Conservation (phyloP, 2,113 vertebrate genomes). For the Lucifuga dentata region DNA sequence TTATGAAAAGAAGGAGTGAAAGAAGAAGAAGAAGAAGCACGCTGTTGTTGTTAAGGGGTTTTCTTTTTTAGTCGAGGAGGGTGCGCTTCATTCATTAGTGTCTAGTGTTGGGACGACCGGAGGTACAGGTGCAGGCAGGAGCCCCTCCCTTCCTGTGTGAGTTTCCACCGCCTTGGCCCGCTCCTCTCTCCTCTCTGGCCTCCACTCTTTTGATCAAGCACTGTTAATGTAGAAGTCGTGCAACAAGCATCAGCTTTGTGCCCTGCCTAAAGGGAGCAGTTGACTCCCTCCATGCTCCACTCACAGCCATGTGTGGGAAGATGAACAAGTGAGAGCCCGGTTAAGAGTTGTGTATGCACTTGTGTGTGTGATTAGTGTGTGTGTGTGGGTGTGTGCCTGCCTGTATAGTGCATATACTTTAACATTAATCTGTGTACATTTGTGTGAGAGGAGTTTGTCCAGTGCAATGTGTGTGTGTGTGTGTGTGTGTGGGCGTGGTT, state of each 20-base stretch:
- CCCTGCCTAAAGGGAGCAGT: conserved; percentile 51
- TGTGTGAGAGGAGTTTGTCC: too few species aligned
- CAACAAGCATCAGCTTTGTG: conserved; percentile 80
- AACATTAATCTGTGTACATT: conserved; percentile 3
- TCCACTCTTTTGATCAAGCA: conserved; percentile 56
- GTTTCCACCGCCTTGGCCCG: conserved; percentile 24
- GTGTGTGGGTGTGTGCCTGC: conserved; percentile 25
- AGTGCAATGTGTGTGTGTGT: conserved; percentile 13
- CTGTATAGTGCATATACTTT: conserved; percentile 15
- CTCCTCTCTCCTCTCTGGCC: conserved; percentile 26
- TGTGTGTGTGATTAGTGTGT: conserved; percentile 6
- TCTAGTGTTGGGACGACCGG: conserved; percentile 64
- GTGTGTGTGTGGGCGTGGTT: not conserved
- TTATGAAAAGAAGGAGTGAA: conserved; percentile 72
- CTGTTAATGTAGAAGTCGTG: conserved; percentile 47
- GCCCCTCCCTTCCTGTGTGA: conserved; percentile 45
- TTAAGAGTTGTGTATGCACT: conserved; percentile 29
- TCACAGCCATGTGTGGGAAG: conserved; percentile 49
- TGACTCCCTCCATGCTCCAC: conserved; percentile 40
- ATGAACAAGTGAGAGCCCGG: conserved; percentile 20
- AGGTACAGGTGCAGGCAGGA: conserved; percentile 81
- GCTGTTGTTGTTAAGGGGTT: conserved; percentile 68
- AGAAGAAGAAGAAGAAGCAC: conserved; percentile 73
- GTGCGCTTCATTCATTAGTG: conserved; percentile 67
- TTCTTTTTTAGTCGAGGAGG: conserved; percentile 29